Conservation (phyloP, 2,113 vertebrate species). For the Acanthisitta chloris region DNA sequence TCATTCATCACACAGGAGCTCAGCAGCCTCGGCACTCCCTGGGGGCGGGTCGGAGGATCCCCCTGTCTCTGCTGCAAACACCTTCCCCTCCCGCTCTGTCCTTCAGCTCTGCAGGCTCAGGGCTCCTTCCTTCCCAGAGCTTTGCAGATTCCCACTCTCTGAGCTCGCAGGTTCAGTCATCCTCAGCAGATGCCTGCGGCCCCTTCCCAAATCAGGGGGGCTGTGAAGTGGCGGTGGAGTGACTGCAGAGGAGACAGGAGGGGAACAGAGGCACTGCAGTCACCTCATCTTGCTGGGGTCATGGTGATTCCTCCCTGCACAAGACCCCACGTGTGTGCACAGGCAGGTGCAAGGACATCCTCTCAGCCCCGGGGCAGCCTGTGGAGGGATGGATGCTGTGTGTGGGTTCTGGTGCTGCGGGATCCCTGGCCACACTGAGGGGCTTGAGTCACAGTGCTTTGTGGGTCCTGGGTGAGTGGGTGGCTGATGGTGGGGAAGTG, state of each 20-base stretch:
- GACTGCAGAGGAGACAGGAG: no score
- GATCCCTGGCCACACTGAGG: accelerated
- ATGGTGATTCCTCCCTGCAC: not conserved
- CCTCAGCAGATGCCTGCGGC: no score
- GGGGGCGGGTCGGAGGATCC: not conserved
- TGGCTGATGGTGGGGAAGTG: accelerated
- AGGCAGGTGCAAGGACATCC: accelerated
- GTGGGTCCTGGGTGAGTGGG: accelerated
- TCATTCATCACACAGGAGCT: not conserved
- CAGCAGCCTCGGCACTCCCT: not conserved
- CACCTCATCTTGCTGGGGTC: not conserved
- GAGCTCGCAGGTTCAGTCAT: not conserved
- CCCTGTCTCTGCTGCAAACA: not conserved
- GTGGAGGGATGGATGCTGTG: accelerated
- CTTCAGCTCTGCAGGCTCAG: not conserved
- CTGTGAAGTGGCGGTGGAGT: not conserved
- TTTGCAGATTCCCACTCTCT: not conserved
- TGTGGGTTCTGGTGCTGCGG: accelerated
- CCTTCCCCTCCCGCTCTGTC: not conserved
- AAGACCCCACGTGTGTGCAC: accelerated
- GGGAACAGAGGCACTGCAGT: not conserved
- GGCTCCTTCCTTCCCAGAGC: not conserved
- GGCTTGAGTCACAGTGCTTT: not conserved
- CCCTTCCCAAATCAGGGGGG: no score
- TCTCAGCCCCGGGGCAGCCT: not conserved